Base-by-base conservation (phyloP, 2,888 invertebrate genomes). In the Venusia cambrica region DNA sequence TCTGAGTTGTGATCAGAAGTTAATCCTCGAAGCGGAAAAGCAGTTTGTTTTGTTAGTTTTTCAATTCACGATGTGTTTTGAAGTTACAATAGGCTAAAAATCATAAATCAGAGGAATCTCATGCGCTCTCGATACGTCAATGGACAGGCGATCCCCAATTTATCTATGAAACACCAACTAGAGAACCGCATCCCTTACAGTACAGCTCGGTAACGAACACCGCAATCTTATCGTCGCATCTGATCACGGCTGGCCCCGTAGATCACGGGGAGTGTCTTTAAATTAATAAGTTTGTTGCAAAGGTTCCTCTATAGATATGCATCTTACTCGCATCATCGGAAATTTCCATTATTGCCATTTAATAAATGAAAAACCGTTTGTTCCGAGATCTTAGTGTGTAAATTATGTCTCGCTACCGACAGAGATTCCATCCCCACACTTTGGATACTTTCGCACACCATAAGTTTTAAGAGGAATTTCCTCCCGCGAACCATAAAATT, bases 211-310 rank as follows among this genome's bases (percentile, higher is more conserved):
- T 41, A 39, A 47, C 20, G 47, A 49, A 39, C 45, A 38, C 44
- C 17, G 10, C 40, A 47, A 61, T 59, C 53, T 57, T 39, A 61
- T 62, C 54, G 40, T 22, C 14, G 26, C 41, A 61, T 62, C 54
- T 50, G 46, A 63, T 57, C 55, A 38, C 41, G 51, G 45, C 49
- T 42, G 49, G 41, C 45, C 38, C 38, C 51, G 45, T 54, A 49
- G 41, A 53, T 51, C 49, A 51, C 52, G 42, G 42, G 57, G 48
- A 38, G 42, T 45, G 45, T 48, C 51, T 54, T 54, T 41, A 38
- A 55, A 58, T 63, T 54, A 57, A 57, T 58, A 62, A 57, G 60
- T 69, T 62, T 55, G 55, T 54, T 53, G 51, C 48, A 44, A 45
- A 48, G 48, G 54, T 44, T 46, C 41, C 38, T 55, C 51, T 52